phyloP scores from a whole-genome alignment of 2,113 vertebrate species.

The Xenopus borealis region DNA sequence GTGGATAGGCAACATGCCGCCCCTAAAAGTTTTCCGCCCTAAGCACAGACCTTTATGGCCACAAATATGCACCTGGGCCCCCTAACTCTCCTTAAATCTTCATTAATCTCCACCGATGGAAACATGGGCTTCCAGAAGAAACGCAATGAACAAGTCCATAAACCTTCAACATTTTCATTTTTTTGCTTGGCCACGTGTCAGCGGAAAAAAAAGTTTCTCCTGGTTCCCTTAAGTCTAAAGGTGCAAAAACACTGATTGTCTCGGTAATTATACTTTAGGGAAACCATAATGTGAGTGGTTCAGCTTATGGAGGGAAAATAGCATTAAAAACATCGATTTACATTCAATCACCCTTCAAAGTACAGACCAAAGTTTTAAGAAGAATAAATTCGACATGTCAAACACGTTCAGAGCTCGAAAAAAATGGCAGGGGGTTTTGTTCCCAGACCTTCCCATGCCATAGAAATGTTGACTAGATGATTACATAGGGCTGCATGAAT shows the following conservation, averaged over 20 bases:
- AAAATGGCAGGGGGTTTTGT: slow-evolving; percentile 39
- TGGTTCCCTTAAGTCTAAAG: neutral
- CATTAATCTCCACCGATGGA: too few relatives aligned
- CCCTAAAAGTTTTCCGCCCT: too few relatives aligned
- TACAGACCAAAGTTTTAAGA: slow-evolving; percentile 27
- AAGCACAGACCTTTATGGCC: too few relatives aligned
- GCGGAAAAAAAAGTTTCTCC: too few relatives aligned
- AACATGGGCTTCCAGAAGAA: too few relatives aligned
- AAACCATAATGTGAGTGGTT: neutral
- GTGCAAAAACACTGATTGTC: neutral
- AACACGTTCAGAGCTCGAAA: neutral
- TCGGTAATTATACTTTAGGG: neutral
- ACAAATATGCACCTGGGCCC: too few relatives aligned
- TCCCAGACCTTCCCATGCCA: slow-evolving; percentile 30
- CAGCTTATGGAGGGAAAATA: neutral
- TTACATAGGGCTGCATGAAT: slow-evolving; percentile 35
- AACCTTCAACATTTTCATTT: too few relatives aligned
- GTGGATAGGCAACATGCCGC: too few relatives aligned
- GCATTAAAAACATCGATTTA: neutral
- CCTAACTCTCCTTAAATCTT: too few relatives aligned
- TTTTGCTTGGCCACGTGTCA: too few relatives aligned
- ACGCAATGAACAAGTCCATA: too few relatives aligned
- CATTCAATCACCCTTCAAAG: neutral
- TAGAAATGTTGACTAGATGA: slow-evolving; percentile 44
- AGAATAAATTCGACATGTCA: slow-evolving; percentile 27